Percentiles rank a stretch among this genome's conserved stretches.
Conservation (phyloP, 1,140 invertebrate species). For the Berghia stephanieae region DNA sequence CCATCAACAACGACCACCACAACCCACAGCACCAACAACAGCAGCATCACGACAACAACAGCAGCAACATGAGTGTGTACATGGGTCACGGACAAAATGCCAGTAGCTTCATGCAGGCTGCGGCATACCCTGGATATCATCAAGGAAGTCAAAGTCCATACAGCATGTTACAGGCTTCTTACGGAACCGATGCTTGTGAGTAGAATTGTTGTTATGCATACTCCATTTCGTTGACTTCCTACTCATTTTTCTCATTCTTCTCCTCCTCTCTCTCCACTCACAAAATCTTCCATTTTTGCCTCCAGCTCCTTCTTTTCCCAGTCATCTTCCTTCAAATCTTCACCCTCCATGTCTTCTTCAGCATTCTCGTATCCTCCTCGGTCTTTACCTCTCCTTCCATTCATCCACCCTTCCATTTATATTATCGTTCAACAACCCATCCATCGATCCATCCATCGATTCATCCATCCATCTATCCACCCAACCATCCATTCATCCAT, state of each 20-base stretch:
- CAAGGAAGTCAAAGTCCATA: constrained; percentile 28
- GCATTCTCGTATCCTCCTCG: too few species aligned
- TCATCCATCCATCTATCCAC: too few species aligned
- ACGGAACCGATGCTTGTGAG: constrained; percentile 32
- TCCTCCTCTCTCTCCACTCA: background rate
- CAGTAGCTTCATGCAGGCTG: constrained; percentile 33
- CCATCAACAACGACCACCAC: constrained; percentile 3
- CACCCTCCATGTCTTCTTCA: too few species aligned
- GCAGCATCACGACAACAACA: background rate
- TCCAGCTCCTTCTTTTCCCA: background rate
- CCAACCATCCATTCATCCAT: too few species aligned
- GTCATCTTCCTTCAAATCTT: background rate
- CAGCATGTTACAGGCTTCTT: constrained; percentile 32
- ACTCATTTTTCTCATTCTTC: background rate
- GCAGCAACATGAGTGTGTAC: constrained; percentile 36
- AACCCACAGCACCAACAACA: background rate
- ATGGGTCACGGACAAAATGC: constrained; percentile 36
- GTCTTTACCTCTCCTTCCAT: too few species aligned
- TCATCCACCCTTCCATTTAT: too few species aligned
- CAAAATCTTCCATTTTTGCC: background rate
- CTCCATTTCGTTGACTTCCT: too few species aligned
- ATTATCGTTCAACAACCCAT: too few species aligned
- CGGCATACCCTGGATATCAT: constrained; percentile 30
- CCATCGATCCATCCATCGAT: too few species aligned
- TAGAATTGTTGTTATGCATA: too few species aligned